Conservation (phyloP, 2,888 invertebrate species). For the Tetrapedia diversipes region DNA sequence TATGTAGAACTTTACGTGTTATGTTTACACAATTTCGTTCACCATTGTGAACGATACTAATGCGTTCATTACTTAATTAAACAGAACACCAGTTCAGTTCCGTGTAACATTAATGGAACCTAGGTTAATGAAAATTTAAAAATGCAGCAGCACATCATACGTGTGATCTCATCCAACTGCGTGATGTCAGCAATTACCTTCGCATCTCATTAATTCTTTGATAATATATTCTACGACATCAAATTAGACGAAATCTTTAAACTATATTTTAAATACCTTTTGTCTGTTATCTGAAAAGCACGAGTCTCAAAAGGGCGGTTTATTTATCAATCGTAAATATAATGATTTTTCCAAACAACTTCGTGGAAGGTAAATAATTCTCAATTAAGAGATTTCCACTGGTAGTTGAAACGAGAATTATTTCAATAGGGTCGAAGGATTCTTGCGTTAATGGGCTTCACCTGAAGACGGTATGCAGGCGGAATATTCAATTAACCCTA, state of each 20-base stretch:
- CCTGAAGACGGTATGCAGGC: slow-evolving; percentile 15
- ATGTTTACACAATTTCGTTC: too few relatives aligned
- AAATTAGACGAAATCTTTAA: too few relatives aligned
- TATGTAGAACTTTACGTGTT: too few relatives aligned
- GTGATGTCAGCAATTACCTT: not conserved
- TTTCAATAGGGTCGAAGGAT: slow-evolving; percentile 29
- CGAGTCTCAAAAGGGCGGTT: too few relatives aligned
- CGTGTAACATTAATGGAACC: not conserved
- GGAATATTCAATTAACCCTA: slow-evolving; percentile 31
- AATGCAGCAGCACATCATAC: too few relatives aligned
- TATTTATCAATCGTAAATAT: too few relatives aligned
- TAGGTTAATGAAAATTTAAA: not conserved
- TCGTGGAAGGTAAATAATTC: not conserved
- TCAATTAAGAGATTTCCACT: not conserved
- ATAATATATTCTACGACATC: too few relatives aligned
- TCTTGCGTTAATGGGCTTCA: slow-evolving; percentile 31
- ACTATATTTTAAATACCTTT: not conserved
- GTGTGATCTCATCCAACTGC: too few relatives aligned
- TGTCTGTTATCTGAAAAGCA: too few relatives aligned
- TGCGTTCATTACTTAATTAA: not conserved
- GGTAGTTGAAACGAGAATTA: not conserved
- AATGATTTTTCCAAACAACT: not conserved
- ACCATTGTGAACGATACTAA: not conserved
- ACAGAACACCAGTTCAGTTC: not conserved
- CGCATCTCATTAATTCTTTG: not conserved